Evolutionary conservation across 2,888 invertebrate species (phyloP).

Genomic region (Crepidodera aurea): DNA sequence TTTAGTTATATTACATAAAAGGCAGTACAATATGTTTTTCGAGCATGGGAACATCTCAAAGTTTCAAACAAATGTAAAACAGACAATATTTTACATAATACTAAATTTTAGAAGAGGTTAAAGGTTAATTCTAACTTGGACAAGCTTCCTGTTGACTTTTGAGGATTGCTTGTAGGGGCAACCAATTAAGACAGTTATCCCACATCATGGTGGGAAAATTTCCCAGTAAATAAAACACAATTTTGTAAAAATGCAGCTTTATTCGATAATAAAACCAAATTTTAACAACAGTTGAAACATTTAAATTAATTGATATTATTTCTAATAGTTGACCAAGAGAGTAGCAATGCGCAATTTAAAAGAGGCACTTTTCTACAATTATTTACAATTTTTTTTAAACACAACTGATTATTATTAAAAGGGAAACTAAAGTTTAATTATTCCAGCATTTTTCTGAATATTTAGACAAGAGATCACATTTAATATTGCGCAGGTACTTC

Average conservation of each 20-base stretch:
- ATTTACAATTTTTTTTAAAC: slow-evolving; percentile 51
- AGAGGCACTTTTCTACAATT: slow-evolving; percentile 61
- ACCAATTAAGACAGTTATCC: too few species aligned
- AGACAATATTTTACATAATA: too few species aligned
- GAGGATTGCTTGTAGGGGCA: too few species aligned
- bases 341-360: slow-evolving; percentile 61
- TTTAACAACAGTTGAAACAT: slow-evolving; percentile 60
- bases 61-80: too few species aligned
- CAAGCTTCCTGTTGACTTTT: too few species aligned
- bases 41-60: too few species aligned
- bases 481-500: slow-evolving; percentile 16
- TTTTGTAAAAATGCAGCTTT: slow-evolving; percentile 61
- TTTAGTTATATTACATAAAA: too few species aligned
- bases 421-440: not conserved
- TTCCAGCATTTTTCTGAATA: slow-evolving; percentile 5
- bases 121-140: too few species aligned
- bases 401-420: slow-evolving; percentile 13
- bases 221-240: not conserved
- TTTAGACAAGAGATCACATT: slow-evolving; percentile 8
- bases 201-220: too few species aligned
- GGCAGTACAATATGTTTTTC: too few species aligned
- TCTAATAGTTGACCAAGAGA: slow-evolving; percentile 61
- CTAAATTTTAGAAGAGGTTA: too few species aligned
- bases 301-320: slow-evolving; percentile 55
- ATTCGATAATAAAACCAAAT: slow-evolving; percentile 59